Evolutionary conservation across 2,113 vertebrate genomes (phyloP).

Genomic region (Bettongia penicillata): DNA sequence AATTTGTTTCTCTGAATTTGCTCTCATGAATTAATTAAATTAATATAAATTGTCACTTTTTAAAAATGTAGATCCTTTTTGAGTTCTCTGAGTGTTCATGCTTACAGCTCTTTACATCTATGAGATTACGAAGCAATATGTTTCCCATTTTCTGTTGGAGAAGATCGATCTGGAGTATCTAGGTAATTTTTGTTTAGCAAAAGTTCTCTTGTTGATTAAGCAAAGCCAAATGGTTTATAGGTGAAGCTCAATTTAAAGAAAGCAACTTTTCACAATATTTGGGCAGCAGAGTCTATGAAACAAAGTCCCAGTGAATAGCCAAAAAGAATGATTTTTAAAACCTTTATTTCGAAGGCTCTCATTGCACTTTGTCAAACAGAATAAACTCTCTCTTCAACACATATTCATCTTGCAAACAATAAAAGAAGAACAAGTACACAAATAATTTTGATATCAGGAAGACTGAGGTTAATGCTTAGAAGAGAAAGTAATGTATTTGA

Average conservation of each 20-base stretch:
- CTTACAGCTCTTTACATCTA: not conserved
- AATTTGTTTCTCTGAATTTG: not conserved
- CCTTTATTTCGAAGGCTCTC: not conserved
- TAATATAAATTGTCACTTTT: slow-evolving; percentile 4
- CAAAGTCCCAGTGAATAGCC: not conserved
- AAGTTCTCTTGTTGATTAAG: slow-evolving; percentile 22
- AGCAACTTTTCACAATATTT: not conserved
- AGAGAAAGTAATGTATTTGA: too few species aligned
- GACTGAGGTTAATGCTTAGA: not conserved
- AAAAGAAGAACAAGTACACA: not conserved
- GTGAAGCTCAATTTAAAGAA: not conserved
- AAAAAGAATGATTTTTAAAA: not conserved
- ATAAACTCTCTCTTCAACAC: not conserved
- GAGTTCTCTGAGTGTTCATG: not conserved
- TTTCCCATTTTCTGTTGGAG: not conserved
- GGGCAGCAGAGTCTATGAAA: not conserved
- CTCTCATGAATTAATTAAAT: not conserved
- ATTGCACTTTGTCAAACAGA: not conserved
- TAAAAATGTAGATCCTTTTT: not conserved
- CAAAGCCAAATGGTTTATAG: not conserved
- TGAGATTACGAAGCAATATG: not conserved
- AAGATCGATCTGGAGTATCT: not conserved
- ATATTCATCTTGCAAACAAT: not conserved
- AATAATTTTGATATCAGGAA: not conserved
- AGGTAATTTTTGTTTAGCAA: not conserved